Percentiles rank a stretch among this genome's conserved stretches.
These are phyloP conservation scores for Oncorhynchus keta DNA, from an alignment of 2,113 vertebrate species.

Conservation along the genomic window DNA sequence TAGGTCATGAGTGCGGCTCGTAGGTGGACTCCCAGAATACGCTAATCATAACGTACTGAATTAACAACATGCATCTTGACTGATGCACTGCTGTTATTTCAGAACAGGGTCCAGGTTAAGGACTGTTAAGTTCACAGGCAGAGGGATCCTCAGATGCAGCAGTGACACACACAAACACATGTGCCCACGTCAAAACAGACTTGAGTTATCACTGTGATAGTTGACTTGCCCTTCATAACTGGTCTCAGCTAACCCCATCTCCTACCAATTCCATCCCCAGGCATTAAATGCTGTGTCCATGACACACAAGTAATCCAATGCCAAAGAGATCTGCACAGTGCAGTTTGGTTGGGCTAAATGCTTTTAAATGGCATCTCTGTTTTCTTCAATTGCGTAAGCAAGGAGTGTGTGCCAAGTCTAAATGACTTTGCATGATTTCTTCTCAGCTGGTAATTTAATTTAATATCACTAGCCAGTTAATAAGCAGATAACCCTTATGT, in stretches of 20 bases:
- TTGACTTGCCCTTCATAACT: slow-evolving; percentile 11
- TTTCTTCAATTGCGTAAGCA: slow-evolving; percentile 54
- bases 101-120: slow-evolving; percentile 2
- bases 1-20: slow-evolving; percentile 27
- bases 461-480: slow-evolving; percentile 77
- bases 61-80: slow-evolving; percentile 9
- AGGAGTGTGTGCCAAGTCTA: slow-evolving; percentile 60
- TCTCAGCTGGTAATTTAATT: slow-evolving; percentile 78
- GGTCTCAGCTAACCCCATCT: slow-evolving; percentile 25
- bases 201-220: neutral
- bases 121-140: neutral
- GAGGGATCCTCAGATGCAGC: too few species aligned
- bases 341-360: slow-evolving; percentile 49
- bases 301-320: slow-evolving; percentile 49
- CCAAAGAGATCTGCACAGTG: slow-evolving; percentile 50
- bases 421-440: slow-evolving; percentile 71
- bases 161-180: too few species aligned
- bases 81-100: neutral
- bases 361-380: slow-evolving; percentile 54
- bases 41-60: neutral
- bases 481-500: slow-evolving; percentile 82
- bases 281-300: slow-evolving; percentile 35
- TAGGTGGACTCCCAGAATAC: slow-evolving; percentile 21
- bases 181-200: neutral
- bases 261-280: slow-evolving; percentile 30